Conservation (phyloP, 2,797 vertebrate genomes). For the Eutrigla gurnardus region DNA sequence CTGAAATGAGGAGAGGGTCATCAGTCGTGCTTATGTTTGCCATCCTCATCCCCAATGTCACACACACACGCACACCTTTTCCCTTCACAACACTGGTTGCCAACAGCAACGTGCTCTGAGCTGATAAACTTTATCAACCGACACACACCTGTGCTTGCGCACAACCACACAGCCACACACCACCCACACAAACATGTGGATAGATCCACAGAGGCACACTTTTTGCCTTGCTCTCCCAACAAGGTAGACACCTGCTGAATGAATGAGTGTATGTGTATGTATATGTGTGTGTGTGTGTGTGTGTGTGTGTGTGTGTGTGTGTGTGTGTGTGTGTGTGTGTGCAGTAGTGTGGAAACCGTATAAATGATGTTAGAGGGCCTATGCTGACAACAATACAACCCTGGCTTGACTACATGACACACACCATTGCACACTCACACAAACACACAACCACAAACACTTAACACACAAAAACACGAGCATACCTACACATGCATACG, state of each 20-base stretch:
- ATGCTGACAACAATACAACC: slow-evolving; percentile 66
- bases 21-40: slow-evolving; percentile 41
- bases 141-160: slow-evolving; percentile 69
- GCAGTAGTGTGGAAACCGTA: slow-evolving; percentile 43
- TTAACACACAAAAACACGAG: slow-evolving; percentile 32
- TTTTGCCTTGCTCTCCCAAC: slow-evolving; percentile 50
- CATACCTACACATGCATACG: background rate
- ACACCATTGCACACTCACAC: slow-evolving; percentile 59
- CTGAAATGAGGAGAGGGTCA: slow-evolving; percentile 54
- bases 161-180: slow-evolving; percentile 20
- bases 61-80: slow-evolving; percentile 57
- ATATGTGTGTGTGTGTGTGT: background rate
- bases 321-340: background rate
- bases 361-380: slow-evolving; percentile 57
- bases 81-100: slow-evolving; percentile 62
- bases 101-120: slow-evolving; percentile 69
- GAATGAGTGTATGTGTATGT: slow-evolving; percentile 1
- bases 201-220: slow-evolving; percentile 35
- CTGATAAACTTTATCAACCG: slow-evolving; percentile 79
- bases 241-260: slow-evolving; percentile 44
- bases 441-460: slow-evolving; percentile 43
- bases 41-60: slow-evolving; percentile 41
- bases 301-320: background rate
- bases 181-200: slow-evolving; percentile 32
- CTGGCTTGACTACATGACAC: slow-evolving; percentile 62